These are phyloP conservation scores for Temnothorax unifasciatus DNA, from an alignment of 2,888 invertebrate genomes.

Conservation along the genomic window DNA sequence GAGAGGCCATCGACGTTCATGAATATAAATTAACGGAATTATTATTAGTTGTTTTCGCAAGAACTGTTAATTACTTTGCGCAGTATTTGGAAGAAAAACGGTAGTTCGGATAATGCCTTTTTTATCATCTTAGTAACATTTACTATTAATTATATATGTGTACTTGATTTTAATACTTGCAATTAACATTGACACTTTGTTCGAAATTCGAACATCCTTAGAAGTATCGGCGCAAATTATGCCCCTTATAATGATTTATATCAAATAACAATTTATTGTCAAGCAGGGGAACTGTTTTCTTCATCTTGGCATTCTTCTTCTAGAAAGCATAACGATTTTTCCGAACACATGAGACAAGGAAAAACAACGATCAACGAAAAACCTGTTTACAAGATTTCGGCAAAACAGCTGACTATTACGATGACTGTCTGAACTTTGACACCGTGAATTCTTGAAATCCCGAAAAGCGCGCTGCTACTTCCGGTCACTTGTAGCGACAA, in stretches of 20 bases:
- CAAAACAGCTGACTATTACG: background rate
- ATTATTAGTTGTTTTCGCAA: background rate
- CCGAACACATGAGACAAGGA: background rate
- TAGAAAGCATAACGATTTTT: background rate
- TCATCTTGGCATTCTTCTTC: background rate
- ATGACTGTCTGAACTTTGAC: background rate
- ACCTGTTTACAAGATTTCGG: background rate
- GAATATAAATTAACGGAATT: background rate
- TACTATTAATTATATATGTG: background rate
- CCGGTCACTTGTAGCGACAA: background rate
- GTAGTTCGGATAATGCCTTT: background rate
- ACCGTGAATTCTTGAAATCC: background rate
- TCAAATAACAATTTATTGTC: background rate
- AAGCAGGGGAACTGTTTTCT: background rate
- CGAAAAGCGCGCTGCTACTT: background rate
- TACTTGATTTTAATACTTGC: background rate
- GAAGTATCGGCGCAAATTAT: background rate
- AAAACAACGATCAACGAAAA: background rate
- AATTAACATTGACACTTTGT: background rate
- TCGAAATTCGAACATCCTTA: background rate
- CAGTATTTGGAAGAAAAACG: background rate
- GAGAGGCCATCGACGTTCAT: background rate
- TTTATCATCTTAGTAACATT: background rate
- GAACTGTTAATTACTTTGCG: conserved; percentile 5
- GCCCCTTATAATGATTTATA: background rate